Evolutionary conservation across 2,797 vertebrate species (phyloP).

Genomic region (Hydrophis major): DNA sequence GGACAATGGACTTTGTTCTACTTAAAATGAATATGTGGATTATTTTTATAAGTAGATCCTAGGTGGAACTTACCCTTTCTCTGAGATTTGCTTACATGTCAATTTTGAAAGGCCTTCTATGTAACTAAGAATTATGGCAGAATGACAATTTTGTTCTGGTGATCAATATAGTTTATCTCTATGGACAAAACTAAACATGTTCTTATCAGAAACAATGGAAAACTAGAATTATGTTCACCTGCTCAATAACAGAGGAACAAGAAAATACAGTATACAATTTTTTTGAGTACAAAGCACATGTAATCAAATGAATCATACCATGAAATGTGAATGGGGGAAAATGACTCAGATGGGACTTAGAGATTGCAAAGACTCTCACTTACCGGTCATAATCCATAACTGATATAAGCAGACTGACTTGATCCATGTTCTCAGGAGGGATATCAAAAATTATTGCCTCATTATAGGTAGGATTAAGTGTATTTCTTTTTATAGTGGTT

Average conservation of each 20-base stretch:
- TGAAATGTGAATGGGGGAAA: not conserved
- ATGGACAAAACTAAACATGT: not conserved
- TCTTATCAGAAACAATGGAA: not conserved
- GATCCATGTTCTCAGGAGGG: slow-evolving; percentile 97
- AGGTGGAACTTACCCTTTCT: not conserved
- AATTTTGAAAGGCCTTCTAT: not conserved
- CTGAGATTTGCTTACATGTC: not conserved
- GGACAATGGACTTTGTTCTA: not conserved
- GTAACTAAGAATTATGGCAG: not conserved
- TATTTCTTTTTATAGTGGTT: slow-evolving; percentile 98
- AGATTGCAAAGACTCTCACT: slow-evolving; percentile 48
- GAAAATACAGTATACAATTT: not conserved
- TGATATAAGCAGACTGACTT: slow-evolving; percentile 96
- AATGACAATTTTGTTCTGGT: not conserved
- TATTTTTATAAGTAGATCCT: not conserved
- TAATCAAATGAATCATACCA: accelerated
- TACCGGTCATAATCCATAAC: slow-evolving; percentile 98
- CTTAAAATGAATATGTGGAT: not conserved
- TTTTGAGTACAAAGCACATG: not conserved
- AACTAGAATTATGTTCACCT: not conserved
- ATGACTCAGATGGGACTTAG: not conserved
- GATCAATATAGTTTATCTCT: not conserved
- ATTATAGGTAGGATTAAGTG: slow-evolving; percentile 95
- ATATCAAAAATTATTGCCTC: slow-evolving; percentile 99
- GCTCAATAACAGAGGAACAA: not conserved